Conservation (phyloP, 2,113 vertebrate genomes). For the rabbit (Oryctolagus cuniculus) region mOryCun1.1 NC_091453.1:45731501-45732000, state of each 20-base stretch:
- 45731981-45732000: not conserved
- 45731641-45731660: not conserved
- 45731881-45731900: conserved; percentile 86
- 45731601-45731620: not conserved
- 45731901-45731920: conserved; percentile 76
- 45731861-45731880: conserved; percentile 82
- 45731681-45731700: not conserved
- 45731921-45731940: not conserved
- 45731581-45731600: not conserved
- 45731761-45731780: not conserved
- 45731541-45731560: not conserved
- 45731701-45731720: not conserved
- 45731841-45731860: conserved; percentile 83
- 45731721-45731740: not conserved
- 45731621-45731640: not conserved
- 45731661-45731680: not conserved
- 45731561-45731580: not conserved
- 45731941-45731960: not conserved
- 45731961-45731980: not conserved
- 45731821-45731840: conserved; percentile 81
- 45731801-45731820: conserved; percentile 83
- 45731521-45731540: not conserved
- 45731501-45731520: not conserved
- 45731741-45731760: not conserved
- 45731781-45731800: not conserved